Evolutionary conservation across 2,888 invertebrate species (phyloP).

Genomic region (Pterostichus niger): DNA sequence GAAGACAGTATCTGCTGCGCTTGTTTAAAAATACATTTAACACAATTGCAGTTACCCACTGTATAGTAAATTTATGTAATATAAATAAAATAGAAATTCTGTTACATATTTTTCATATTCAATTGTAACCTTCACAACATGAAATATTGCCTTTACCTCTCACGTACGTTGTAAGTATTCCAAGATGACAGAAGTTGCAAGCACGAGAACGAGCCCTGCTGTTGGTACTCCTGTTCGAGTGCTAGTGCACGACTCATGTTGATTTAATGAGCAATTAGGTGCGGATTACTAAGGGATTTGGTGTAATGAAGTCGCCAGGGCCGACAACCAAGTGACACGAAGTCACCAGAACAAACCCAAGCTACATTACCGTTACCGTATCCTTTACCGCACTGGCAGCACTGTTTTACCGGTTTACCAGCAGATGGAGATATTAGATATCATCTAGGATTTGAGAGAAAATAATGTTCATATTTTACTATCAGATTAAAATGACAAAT

Average conservation of each 20-base stretch:
- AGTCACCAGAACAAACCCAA: constrained; percentile 34
- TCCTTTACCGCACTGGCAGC: neutral
- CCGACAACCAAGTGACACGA: constrained; percentile 43
- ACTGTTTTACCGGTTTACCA: neutral
- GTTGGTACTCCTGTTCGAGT: neutral
- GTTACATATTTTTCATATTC: neutral
- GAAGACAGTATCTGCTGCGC: too few relatives aligned
- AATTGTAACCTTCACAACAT: neutral
- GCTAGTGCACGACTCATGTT: constrained; percentile 42
- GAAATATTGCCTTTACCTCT: too few relatives aligned
- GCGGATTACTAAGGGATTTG: constrained; percentile 59
- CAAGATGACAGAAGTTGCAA: too few relatives aligned
- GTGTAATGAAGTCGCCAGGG: constrained; percentile 58
- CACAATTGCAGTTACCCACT: too few relatives aligned
- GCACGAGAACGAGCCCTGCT: neutral
- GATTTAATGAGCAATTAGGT: constrained; percentile 63
- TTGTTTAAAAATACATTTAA: too few relatives aligned
- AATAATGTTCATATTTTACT: too few relatives aligned
- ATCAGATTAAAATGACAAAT: too few relatives aligned
- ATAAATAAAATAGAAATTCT: neutral
- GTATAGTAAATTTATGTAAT: too few relatives aligned
- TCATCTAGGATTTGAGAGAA: too few relatives aligned
- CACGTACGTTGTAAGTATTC: too few relatives aligned
- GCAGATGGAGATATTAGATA: too few relatives aligned
- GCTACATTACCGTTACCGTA: constrained; percentile 14